These are phyloP conservation scores for Mesopsocus fuscifrons DNA, from an alignment of 2,888 invertebrate species.

Conservation along the genomic window DNA sequence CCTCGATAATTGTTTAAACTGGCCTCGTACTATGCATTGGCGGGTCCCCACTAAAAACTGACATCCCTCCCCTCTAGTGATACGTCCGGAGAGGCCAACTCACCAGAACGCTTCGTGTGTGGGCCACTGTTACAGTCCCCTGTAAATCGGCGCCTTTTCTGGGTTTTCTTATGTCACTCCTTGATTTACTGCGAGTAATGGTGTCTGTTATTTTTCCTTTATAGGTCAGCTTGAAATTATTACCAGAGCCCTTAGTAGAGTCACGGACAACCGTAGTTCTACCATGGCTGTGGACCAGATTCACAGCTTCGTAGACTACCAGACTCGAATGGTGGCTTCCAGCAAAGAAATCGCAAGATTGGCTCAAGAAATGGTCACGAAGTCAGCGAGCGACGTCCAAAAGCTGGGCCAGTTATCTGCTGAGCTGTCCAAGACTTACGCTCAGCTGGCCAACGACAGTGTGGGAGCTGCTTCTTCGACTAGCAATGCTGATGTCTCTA, in stretches of 20 bases:
- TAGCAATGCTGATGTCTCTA: conserved; percentile 68
- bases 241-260: conserved; percentile 65
- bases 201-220: too few species aligned
- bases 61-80: too few species aligned
- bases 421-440: conserved; percentile 71
- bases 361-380: conserved; percentile 85
- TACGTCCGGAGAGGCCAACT: too few species aligned
- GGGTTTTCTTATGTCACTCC: too few species aligned
- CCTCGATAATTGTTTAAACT: too few species aligned
- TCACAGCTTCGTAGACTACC: conserved; percentile 84
- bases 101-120: too few species aligned
- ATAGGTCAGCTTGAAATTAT: conserved; percentile 79
- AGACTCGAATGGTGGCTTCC: conserved; percentile 88
- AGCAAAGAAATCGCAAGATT: conserved; percentile 86
- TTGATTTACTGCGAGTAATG: too few species aligned
- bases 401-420: conserved; percentile 68
- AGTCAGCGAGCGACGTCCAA: conserved; percentile 55
- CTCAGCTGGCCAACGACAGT: conserved; percentile 68
- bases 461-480: conserved; percentile 82
- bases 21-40: too few species aligned
- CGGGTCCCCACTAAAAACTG: too few species aligned
- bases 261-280: conserved; percentile 45
- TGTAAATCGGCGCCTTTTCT: too few species aligned
- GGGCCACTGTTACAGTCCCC: too few species aligned
- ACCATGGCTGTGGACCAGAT: conserved; percentile 34